A percentile compares a stretch with the other conserved stretches of the same genome.
These are phyloP conservation scores for Paramuricea clavata DNA, from an alignment of 92 coral and sea anemone species.

Conservation along the genomic window DNA sequence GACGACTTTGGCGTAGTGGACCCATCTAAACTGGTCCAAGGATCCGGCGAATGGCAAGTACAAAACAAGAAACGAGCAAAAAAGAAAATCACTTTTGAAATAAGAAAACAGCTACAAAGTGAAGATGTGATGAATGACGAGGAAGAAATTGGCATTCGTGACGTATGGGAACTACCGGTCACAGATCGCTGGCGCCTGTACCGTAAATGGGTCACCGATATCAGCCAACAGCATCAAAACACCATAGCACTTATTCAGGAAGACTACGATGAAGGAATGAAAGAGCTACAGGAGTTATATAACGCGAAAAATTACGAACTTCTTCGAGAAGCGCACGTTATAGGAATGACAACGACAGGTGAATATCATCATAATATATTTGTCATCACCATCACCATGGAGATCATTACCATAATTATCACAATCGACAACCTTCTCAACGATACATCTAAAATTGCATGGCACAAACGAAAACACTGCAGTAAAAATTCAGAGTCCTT, in stretches of 20 bases:
- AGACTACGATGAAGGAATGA: slow-evolving; percentile 24
- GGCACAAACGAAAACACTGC: too few species aligned
- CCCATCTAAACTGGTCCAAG: slow-evolving; percentile 2
- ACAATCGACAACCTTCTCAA: too few species aligned
- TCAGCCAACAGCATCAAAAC: slow-evolving; percentile 39
- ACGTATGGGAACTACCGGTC: slow-evolving; percentile 71
- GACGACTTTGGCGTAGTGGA: slow-evolving; percentile 18
- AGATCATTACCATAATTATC: too few species aligned
- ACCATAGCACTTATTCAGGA: not conserved
- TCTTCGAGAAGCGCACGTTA: slow-evolving; percentile 62
- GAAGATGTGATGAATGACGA: slow-evolving; percentile 79
- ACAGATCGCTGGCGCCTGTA: slow-evolving; percentile 90
- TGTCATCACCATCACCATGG: too few species aligned
- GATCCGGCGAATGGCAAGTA: slow-evolving; percentile 69
- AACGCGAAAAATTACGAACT: slow-evolving; percentile 49
- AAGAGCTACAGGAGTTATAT: slow-evolving; percentile 40
- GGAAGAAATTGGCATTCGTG: slow-evolving; percentile 61
- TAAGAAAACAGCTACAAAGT: slow-evolving; percentile 71
- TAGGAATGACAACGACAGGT: slow-evolving; percentile 82
- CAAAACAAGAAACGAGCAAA: slow-evolving; percentile 53
- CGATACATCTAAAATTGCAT: too few species aligned
- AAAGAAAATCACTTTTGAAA: slow-evolving; percentile 57
- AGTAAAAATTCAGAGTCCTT: too few species aligned
- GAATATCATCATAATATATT: not conserved
- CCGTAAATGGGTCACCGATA: slow-evolving; percentile 79